phyloP scores from a whole-genome alignment of 2,888 invertebrate species.

The Andrena camellia region DNA sequence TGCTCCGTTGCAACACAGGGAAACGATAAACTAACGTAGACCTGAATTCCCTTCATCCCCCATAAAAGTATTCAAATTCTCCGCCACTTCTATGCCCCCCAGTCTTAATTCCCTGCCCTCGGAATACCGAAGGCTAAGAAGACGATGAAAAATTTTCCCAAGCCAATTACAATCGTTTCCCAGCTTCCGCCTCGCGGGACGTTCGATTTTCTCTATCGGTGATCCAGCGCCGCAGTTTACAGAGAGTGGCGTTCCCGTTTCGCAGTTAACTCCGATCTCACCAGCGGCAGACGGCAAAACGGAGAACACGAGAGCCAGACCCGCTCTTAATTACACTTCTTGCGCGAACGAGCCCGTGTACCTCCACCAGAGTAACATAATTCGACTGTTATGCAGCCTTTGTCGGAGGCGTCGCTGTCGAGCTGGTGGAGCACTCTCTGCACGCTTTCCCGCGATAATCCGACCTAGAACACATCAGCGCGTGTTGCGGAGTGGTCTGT shows the following conservation, averaged over 20 bases:
- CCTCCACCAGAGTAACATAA: conserved; percentile 64
- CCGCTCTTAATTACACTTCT: conserved; percentile 76
- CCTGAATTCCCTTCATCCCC: too few species aligned
- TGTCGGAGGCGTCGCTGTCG: conserved; percentile 42
- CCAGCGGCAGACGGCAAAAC: conserved; percentile 60
- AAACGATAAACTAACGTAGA: too few species aligned
- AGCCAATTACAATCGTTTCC: not conserved
- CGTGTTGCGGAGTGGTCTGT: conserved; percentile 33
- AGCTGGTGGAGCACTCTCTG: conserved; percentile 17
- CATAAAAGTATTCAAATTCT: too few species aligned
- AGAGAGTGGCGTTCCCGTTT: conserved; percentile 29
- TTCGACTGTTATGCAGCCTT: conserved; percentile 70
- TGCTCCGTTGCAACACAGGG: too few species aligned
- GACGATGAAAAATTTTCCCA: too few species aligned
- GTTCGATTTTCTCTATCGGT: conserved; percentile 1
- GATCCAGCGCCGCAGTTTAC: conserved; percentile 31
- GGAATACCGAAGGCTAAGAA: too few species aligned
- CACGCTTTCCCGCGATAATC: conserved; percentile 63
- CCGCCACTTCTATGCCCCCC: not conserved
- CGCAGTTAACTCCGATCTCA: conserved; percentile 55
- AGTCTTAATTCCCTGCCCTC: not conserved
- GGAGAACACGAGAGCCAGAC: conserved; percentile 52
- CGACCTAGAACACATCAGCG: conserved; percentile 54
- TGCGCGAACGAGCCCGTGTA: conserved; percentile 60
- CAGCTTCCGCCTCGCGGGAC: not conserved